Percentiles rank a stretch among this genome's conserved stretches.
Evolutionary conservation across 2,113 vertebrate species (phyloP).

Genomic region (Tachysurus fulvidraco): DNA sequence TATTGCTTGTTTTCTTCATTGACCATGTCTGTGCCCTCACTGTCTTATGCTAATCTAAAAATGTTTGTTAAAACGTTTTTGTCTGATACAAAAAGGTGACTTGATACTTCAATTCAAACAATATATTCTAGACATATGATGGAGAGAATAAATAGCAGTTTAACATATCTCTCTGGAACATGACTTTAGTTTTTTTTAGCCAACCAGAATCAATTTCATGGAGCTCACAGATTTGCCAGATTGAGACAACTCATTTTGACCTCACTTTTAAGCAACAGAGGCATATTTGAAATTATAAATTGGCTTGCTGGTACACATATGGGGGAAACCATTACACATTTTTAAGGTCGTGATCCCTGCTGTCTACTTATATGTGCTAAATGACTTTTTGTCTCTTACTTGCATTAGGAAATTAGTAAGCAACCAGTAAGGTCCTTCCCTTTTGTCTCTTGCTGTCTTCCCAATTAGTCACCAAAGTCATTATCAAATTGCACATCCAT

Average conservation of each 20-base stretch:
- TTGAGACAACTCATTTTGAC: neutral
- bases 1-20: slow-evolving; percentile 27
- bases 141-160: neutral
- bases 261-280: neutral
- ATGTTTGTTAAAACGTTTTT: neutral
- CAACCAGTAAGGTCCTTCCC: too few relatives aligned
- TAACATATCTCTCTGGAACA: slow-evolving; percentile 28
- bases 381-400: neutral
- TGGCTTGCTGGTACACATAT: neutral
- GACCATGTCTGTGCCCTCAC: neutral
- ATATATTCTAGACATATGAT: neutral
- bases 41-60: slow-evolving; percentile 6
- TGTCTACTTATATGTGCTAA: neutral
- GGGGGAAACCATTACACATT: neutral
- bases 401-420: neutral
- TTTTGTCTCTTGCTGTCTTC: neutral
- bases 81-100: neutral
- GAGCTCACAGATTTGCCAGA: neutral
- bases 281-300: neutral
- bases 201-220: neutral
- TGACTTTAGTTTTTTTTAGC: neutral
- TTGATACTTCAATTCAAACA: neutral
- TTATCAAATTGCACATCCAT: slow-evolving; percentile 43
- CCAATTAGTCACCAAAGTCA: neutral
- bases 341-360: too few relatives aligned